These are phyloP conservation scores for Elephantulus edwardii DNA, from an alignment of 2,113 vertebrate species.

Conservation along the genomic window DNA sequence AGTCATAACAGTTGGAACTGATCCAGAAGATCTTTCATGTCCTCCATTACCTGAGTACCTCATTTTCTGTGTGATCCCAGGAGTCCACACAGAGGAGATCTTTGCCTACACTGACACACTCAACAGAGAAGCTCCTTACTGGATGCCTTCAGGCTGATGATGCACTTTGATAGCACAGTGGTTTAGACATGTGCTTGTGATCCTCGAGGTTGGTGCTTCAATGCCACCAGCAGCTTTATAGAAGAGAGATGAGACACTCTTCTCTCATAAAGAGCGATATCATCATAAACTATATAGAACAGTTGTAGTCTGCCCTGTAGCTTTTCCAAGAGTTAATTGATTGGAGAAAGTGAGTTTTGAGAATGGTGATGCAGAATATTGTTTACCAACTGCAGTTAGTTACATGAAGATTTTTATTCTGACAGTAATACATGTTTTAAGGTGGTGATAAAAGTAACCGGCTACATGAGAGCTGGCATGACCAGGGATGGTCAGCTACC, in stretches of 20 bases:
- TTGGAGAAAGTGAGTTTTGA: no score
- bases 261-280: no score
- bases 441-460: neutral
- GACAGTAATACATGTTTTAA: constrained; percentile 14
- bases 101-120: neutral
- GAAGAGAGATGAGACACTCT: no score
- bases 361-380: no score
- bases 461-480: neutral
- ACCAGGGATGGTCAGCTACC: neutral
- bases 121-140: neutral
- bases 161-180: no score
- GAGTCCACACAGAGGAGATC: neutral
- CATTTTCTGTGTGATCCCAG: neutral
- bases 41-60: neutral
- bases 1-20: neutral
- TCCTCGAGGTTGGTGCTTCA: no score
- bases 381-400: no score
- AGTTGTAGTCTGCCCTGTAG: no score
- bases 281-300: no score
- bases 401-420: constrained; percentile 13
- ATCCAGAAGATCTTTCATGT: neutral
- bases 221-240: no score
- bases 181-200: no score
- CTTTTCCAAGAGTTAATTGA: no score
- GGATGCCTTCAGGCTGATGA: neutral